phyloP scores from a whole-genome alignment of 2,797 vertebrate genomes.

The Chaetodon trifasciatus region DNA sequence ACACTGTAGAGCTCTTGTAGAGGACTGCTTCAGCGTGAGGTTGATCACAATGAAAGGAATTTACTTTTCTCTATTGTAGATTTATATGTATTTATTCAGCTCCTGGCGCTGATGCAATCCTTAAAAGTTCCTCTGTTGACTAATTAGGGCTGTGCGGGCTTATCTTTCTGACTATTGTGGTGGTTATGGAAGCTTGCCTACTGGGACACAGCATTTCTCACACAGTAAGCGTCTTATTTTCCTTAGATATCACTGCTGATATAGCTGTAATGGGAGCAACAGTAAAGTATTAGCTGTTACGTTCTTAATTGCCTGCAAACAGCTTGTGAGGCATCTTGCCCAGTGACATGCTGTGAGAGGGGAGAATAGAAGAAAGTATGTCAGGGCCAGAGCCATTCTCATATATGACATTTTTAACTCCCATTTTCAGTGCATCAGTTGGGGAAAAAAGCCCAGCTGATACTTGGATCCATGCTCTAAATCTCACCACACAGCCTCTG shows the following conservation, averaged over 20 bases:
- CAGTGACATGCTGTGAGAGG: constrained; percentile 49
- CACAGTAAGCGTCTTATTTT: constrained; percentile 78
- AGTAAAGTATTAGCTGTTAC: constrained; percentile 70
- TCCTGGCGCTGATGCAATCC: constrained; percentile 64
- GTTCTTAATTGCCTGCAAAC: constrained; percentile 77
- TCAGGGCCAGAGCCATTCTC: constrained; percentile 1
- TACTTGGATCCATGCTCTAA: neutral
- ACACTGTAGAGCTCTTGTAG: constrained; percentile 42
- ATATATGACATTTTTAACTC: constrained; percentile 18
- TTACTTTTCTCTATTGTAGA: constrained; percentile 57
- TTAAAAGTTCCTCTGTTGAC: constrained; percentile 72
- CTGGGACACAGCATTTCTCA: constrained; percentile 74
- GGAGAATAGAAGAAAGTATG: constrained; percentile 21
- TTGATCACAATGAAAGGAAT: constrained; percentile 68
- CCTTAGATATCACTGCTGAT: constrained; percentile 73
- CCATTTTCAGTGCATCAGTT: neutral
- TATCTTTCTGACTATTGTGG: constrained; percentile 71
- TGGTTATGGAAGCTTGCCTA: constrained; percentile 72
- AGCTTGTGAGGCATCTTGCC: constrained; percentile 70
- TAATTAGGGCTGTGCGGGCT: constrained; percentile 76
- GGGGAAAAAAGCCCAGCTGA: neutral
- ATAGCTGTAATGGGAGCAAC: constrained; percentile 69
- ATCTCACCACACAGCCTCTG: neutral
- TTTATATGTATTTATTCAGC: constrained; percentile 76
- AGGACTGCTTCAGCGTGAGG: constrained; percentile 53